phyloP scores from a whole-genome alignment of 1,140 invertebrate genomes.

The Dermatophagoides farinae region DNA sequence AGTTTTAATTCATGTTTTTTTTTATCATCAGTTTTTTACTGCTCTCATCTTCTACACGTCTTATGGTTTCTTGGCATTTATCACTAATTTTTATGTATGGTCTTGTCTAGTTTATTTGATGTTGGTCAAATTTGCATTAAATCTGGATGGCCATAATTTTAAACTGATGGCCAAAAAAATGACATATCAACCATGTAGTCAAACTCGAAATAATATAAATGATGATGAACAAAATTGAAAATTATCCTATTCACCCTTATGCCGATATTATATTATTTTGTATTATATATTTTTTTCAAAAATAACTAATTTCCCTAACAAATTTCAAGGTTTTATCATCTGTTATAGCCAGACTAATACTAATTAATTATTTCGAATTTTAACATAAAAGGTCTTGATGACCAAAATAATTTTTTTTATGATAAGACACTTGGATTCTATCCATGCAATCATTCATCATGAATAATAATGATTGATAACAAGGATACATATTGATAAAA shows the following conservation, averaged over 20 bases:
- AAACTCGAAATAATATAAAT: background rate
- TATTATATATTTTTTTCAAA: background rate
- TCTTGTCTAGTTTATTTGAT: constrained; percentile 42
- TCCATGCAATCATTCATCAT: too few species aligned
- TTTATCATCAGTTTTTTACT: constrained; percentile 41
- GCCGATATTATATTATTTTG: background rate
- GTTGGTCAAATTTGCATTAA: constrained; percentile 36
- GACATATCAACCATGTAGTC: background rate
- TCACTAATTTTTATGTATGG: constrained; percentile 60
- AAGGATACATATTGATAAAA: too few species aligned
- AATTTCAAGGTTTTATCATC: too few species aligned
- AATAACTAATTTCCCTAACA: too few species aligned
- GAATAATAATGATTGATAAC: too few species aligned
- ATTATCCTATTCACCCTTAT: background rate
- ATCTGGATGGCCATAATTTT: background rate
- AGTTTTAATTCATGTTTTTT: constrained; percentile 26
- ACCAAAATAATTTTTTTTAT: too few species aligned
- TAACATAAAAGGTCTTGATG: too few species aligned
- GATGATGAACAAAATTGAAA: background rate
- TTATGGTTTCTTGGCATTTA: constrained; percentile 52
- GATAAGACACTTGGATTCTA: too few species aligned
- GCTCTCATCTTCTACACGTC: constrained; percentile 50
- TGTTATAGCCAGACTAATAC: too few species aligned
- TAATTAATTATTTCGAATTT: too few species aligned
- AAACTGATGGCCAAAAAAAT: background rate